Evolutionary conservation across 2,888 invertebrate genomes (phyloP), one percentile per base, ranked within the genome.

Genomic region (Zele albiditarsus): DNA sequence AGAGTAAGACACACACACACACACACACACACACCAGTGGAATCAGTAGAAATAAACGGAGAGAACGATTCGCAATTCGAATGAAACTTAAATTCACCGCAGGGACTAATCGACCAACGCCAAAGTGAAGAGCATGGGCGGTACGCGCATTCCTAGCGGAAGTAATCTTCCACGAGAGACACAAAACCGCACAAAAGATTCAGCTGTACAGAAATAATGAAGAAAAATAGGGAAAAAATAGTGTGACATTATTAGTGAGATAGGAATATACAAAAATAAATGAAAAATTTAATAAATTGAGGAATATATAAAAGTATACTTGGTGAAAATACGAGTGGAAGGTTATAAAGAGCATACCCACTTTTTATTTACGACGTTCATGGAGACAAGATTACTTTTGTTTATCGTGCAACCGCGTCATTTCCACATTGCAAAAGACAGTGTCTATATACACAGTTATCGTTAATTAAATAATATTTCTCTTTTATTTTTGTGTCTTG

Each of bases 401-500:
- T 57, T 53, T 46, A 75, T 71, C 70, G 63, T 42, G 46, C 46
- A n/a, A 16, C 16, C 16, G n/a, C 46, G 6, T 14, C n/a, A 46
- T 46, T 46, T 46, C 4, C 46, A 16, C 46, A 46, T 46, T 3
- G n/a, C 16, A 46, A 46, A n/a, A 31, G 66, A 58, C 63, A 73
- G 73, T 60, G 66, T 42, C 58, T 46, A 38, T 73, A 63, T 58
- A 23, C 71, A 62, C 49, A 68, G 74, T 69, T 78, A 76, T 77
- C 84, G 86, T 88, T 88, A 88, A 88, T 88, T 88, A 88, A 88
- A 88, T 88, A 88, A 88, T 88, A 88, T 88, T 88, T 88, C 84
- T 85, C 83, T 79, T 65, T 80, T 3, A 20, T 23, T 31, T 74
- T 76, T 81, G 25, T 27, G 79, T 78, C 79, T 80, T 80, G 33